A percentile compares a stretch with the other conserved stretches of the same genome.
These are phyloP conservation scores for Mustela lutreola DNA, from an alignment of 2,113 vertebrate genomes.

Conservation along the genomic window DNA sequence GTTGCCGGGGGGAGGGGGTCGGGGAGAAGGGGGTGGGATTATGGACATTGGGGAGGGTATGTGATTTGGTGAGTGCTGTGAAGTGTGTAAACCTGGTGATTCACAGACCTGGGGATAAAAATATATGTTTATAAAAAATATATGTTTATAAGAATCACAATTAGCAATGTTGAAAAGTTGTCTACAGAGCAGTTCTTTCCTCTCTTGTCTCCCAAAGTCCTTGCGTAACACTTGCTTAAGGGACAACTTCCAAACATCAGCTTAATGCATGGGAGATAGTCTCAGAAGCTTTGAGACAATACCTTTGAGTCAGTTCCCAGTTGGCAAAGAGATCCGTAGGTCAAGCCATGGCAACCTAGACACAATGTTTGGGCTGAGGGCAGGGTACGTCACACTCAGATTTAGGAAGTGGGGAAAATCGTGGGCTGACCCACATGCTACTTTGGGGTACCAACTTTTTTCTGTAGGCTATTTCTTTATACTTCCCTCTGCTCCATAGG, in stretches of 20 bases:
- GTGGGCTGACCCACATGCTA: background rate
- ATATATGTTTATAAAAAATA: too few relatives aligned
- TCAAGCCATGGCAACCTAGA: background rate
- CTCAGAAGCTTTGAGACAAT: background rate
- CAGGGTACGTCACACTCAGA: background rate
- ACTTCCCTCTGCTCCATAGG: background rate
- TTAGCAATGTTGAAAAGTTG: background rate
- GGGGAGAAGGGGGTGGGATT: too few relatives aligned
- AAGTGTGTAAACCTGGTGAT: too few relatives aligned
- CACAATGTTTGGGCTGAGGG: background rate
- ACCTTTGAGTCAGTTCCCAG: background rate
- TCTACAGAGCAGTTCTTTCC: background rate
- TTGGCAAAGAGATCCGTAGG: conserved; percentile 7
- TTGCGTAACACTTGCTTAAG: conserved; percentile 9
- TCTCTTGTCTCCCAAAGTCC: background rate
- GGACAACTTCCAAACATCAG: background rate
- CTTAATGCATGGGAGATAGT: background rate
- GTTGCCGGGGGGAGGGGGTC: too few relatives aligned
- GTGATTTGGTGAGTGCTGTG: too few relatives aligned
- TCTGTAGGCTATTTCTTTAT: background rate
- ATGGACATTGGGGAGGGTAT: too few relatives aligned
- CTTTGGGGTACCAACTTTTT: background rate
- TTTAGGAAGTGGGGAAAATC: background rate
- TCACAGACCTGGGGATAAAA: too few relatives aligned
- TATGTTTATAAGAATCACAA: background rate